A percentile compares a stretch with the other conserved stretches of the same genome.
Conservation (phyloP, 2,888 invertebrate species). For the Mechanitis mazaeus region DNA sequence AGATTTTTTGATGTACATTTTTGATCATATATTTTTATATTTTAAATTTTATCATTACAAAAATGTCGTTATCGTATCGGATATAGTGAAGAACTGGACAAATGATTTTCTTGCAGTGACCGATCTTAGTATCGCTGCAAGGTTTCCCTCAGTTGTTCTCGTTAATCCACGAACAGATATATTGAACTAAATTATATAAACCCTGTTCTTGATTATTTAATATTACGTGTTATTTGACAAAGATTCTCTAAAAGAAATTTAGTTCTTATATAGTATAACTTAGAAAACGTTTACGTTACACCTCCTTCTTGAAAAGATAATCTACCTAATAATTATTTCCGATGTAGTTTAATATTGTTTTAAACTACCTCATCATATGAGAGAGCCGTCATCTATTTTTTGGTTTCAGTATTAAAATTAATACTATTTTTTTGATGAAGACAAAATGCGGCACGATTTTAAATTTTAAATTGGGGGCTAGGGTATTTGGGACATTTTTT, state of each 20-base stretch:
- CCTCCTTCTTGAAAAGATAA: too few species aligned
- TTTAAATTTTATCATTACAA: too few species aligned
- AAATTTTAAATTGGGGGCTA: constrained; percentile 1
- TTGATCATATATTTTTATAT: too few species aligned
- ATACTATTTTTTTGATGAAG: background rate
- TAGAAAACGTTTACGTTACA: too few species aligned
- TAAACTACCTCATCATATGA: background rate
- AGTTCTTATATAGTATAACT: too few species aligned
- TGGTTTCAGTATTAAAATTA: background rate
- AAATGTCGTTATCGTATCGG: constrained; percentile 15
- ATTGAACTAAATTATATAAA: constrained; percentile 8
- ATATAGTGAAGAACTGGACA: constrained; percentile 27
- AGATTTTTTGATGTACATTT: too few species aligned
- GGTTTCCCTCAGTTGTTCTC: constrained; percentile 29
- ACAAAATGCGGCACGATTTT: background rate
- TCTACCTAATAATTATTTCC: too few species aligned
- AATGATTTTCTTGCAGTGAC: constrained; percentile 29
- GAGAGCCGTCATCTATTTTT: background rate
- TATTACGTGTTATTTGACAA: background rate
- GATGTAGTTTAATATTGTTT: too few species aligned
- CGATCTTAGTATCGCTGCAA: constrained; percentile 29
- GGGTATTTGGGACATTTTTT: background rate
- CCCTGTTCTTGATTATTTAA: constrained; percentile 19
- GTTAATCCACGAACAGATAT: constrained; percentile 24
- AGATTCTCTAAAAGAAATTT: too few species aligned